Evolutionary conservation across 2,797 vertebrate species (phyloP), one percentile per base, ranked within the genome.

Genomic region (Mionectes olivaceus): DNA sequence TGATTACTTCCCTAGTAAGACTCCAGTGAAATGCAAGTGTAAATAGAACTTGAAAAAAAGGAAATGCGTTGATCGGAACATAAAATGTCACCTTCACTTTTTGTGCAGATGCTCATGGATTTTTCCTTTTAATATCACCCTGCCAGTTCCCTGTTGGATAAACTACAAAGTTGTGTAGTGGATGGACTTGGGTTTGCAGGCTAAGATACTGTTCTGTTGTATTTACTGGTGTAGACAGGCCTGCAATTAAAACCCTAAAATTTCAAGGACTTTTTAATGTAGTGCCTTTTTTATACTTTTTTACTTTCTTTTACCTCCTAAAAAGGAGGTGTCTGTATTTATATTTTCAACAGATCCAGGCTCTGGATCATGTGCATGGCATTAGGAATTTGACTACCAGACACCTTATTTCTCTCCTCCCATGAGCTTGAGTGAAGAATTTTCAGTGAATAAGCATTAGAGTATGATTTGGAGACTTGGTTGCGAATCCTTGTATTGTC

Each of bases 1-100:
- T 87, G 82, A 92, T 95, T 94, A 80, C 60, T 92, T 74, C 56
- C 61, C 28, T 57, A 41, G 63, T 85, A 90, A 89, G 71, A 81
- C 9, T 80, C 35, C 22, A 89, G 70, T 87, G 64, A 92, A 92
- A 89, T 49, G 57, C 7, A 49, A 83, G 46, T 63, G 57, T 90
- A 87, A 88, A 84, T 69, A 92, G 80, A 69, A 39, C n/a, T 81
- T 83, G 35, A 89, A 78, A 57, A 73, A 92, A 91, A 87, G 41
- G 73, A 88, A 89, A 84, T 64, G 24, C 33, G 53, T 93, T 94
- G 84, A 76, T 76, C 17, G 18, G 61, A 77, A 55, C 52, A 65
- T 86, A 65, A 78, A 93, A 81, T 67, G 39, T 35, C 79, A 75
- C 11, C 65, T 88, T 89, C n/a, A 35, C 19, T 91, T 95, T 67